Evolutionary conservation across 2,113 vertebrate genomes (phyloP).

Genomic region (Crotalus helleri): DNA sequence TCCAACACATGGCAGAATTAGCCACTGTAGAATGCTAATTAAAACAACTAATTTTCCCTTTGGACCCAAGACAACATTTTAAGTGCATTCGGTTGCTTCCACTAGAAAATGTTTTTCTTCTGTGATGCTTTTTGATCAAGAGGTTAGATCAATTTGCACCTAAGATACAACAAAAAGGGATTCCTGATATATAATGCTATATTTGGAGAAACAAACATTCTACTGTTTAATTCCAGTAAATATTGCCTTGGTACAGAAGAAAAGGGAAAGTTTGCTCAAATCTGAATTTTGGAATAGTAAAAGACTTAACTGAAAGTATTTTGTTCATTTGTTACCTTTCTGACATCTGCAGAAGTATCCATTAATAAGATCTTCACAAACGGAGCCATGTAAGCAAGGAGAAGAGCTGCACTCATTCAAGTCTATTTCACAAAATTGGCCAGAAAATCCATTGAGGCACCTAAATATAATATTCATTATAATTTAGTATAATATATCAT

Average conservation of each 20-base stretch:
- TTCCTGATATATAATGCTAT: background rate
- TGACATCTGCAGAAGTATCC: conserved; percentile 81
- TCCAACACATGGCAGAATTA: background rate
- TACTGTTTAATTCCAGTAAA: background rate
- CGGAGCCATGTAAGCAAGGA: conserved; percentile 74
- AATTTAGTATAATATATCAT: background rate
- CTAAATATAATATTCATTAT: conserved; percentile 52
- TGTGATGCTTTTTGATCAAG: conserved; percentile 6
- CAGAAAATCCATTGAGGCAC: conserved; percentile 65
- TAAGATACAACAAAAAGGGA: background rate
- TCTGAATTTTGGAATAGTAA: background rate
- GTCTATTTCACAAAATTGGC: conserved; percentile 63
- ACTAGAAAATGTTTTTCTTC: background rate
- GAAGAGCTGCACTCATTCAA: conserved; percentile 82
- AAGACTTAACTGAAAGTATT: conserved; percentile 20
- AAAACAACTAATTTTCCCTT: conserved; percentile 21
- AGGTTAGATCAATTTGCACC: background rate
- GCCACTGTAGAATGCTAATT: conserved; percentile 2
- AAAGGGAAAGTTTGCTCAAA: background rate
- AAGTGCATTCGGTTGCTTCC: conserved; percentile 3
- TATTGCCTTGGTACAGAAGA: background rate
- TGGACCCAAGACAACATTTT: conserved; percentile 9
- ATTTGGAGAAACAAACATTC: background rate
- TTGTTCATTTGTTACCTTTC: conserved; percentile 60
- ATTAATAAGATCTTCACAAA: conserved; percentile 80